Conservation (phyloP, 2,797 vertebrate genomes). For the Betta splendens region DNA sequence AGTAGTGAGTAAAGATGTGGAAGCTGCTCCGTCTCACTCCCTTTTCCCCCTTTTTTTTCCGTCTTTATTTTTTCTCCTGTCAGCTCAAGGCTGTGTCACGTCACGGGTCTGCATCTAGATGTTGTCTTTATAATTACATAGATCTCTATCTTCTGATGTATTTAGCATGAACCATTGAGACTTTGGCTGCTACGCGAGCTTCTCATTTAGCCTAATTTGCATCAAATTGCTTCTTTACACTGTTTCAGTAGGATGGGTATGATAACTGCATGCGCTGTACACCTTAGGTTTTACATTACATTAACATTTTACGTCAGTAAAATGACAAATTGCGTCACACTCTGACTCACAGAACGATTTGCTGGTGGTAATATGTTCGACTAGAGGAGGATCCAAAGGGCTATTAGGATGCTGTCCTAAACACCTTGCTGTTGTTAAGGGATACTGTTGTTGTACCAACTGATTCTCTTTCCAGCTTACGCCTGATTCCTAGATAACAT, state of each 20-base stretch:
- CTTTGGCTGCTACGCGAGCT: slow-evolving; percentile 19
- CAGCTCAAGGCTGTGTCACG: slow-evolving; percentile 55
- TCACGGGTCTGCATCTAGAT: slow-evolving; percentile 49
- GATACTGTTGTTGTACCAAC: slow-evolving; percentile 49
- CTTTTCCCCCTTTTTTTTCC: slow-evolving; percentile 7
- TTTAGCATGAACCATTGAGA: slow-evolving; percentile 30
- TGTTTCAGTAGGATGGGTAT: slow-evolving; percentile 3
- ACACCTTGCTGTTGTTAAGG: slow-evolving; percentile 43
- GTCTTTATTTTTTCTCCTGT: slow-evolving; percentile 9
- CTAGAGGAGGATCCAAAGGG: slow-evolving; percentile 7
- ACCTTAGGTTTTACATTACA: no score
- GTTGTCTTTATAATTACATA: slow-evolving; percentile 65
- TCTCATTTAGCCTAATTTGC: slow-evolving; percentile 57
- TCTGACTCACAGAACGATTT: not conserved
- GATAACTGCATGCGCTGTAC: no score
- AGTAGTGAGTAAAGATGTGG: slow-evolving; percentile 42
- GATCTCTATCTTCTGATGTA: slow-evolving; percentile 58
- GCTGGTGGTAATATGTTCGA: not conserved
- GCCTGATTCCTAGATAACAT: slow-evolving; percentile 60
- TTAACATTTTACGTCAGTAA: not conserved
- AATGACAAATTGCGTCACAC: slow-evolving; percentile 6
- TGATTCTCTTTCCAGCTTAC: slow-evolving; percentile 45
- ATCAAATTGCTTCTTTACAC: slow-evolving; percentile 37
- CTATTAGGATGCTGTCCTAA: slow-evolving; percentile 36
- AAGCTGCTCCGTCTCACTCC: slow-evolving; percentile 24